Conservation (phyloP, 2,888 invertebrate genomes). For the Balanococcus diminutus region DNA sequence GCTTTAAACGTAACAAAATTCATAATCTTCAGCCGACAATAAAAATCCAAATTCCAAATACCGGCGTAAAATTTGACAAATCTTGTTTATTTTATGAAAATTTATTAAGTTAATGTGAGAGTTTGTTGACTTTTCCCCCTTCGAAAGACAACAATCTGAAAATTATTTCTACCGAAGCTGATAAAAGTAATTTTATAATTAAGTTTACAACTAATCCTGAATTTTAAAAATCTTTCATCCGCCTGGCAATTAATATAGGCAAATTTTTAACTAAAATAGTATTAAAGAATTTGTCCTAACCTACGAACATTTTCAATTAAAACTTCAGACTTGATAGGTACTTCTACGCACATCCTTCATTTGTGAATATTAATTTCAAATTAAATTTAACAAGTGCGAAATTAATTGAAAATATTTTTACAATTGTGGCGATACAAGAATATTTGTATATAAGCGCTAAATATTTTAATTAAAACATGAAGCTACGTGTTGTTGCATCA, state of each 20-base stretch:
- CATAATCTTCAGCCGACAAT: neutral
- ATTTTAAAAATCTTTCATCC: slow-evolving; percentile 11
- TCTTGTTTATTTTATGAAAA: neutral
- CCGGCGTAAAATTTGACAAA: neutral
- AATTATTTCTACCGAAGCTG: neutral
- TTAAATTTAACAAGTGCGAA: slow-evolving; percentile 16
- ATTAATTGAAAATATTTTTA: slow-evolving; percentile 22
- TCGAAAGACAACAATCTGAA: neutral
- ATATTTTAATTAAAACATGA: neutral
- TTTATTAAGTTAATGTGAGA: neutral
- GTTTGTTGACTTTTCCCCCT: slow-evolving; percentile 4
- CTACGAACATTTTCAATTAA: slow-evolving; percentile 24
- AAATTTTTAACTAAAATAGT: neutral
- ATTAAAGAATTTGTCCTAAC: neutral
- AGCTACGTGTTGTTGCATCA: neutral
- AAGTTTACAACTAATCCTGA: slow-evolving; percentile 7
- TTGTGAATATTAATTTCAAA: neutral
- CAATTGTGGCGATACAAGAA: neutral
- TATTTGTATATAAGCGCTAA: neutral
- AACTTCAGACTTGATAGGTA: neutral
- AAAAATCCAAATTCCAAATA: slow-evolving; percentile 1
- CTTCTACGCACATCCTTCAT: neutral
- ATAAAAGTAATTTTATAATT: slow-evolving; percentile 34
- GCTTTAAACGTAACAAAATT: neutral
- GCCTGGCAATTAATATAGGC: neutral